These are phyloP conservation scores for Rhodeus uyekii DNA, from an alignment of 2,797 vertebrate species.

Conservation along the genomic window DNA sequence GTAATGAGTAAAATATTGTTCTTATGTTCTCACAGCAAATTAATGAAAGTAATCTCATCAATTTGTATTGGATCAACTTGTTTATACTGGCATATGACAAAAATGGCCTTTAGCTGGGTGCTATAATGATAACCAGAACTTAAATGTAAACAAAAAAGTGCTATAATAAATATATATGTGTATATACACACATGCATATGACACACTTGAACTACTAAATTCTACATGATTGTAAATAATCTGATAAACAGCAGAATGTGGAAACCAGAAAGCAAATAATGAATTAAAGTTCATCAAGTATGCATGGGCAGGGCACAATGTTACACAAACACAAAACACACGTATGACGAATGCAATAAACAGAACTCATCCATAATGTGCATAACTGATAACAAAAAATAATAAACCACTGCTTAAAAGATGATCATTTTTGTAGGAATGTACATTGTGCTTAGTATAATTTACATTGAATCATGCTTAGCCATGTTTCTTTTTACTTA, in stretches of 20 bases:
- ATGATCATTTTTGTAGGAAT: not conserved
- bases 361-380: not conserved
- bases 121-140: not conserved
- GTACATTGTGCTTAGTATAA: no score
- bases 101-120: not conserved
- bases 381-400: not conserved
- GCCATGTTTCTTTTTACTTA: not conserved
- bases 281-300: not conserved
- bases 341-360: not conserved
- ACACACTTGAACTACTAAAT: no score
- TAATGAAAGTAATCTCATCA: conserved; percentile 69
- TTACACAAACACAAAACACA: not conserved
- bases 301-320: not conserved
- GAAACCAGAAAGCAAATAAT: not conserved
- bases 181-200: no score
- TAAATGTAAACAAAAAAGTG: no score
- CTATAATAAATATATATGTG: no score
- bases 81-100: conserved; percentile 93
- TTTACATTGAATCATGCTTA: not conserved
- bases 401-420: not conserved
- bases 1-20: conserved; percentile 66
- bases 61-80: conserved; percentile 46
- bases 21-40: conserved; percentile 52
- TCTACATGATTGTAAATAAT: not conserved
- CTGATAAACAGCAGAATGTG: not conserved